Evolutionary conservation across 2,797 vertebrate species (phyloP), one percentile per base, ranked within the genome.

Genomic region (Clarias fuscus): DNA sequence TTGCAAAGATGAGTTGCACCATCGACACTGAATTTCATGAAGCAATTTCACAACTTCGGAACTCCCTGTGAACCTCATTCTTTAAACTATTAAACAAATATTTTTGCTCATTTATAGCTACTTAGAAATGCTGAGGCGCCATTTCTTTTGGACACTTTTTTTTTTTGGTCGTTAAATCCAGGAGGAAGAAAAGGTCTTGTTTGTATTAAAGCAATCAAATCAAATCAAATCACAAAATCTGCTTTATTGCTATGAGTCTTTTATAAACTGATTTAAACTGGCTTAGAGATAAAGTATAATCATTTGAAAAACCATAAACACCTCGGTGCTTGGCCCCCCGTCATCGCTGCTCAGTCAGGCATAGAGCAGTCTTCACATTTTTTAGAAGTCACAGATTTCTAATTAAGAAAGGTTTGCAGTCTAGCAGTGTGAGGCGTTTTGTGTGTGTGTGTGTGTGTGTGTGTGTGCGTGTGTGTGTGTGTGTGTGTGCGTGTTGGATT

Each of bases 401-500:
- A 30, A 84, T 75, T 33, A 43, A 58, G n/a, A n/a, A 22, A 48
- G 24, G 48, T 62, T 37, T 53, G 14, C 70, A 73, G 58, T 70
- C 73, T 73, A 40, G 56, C 18, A 1, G 37, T 27, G 4, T 65
- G 13, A 64, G 27, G 43, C 43, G 1, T 37, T 37, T 37, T 33
- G 17, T 71, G 68, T 33, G 64, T 71, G 68, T 40, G 71, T 80
- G n/a, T 33, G 17, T 71, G 68, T 33, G 64, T 71, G 68, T 40
- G 71, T n/a, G 71, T 48, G 71, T n/a, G 71, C n/a, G 70, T 43
- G 37, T 18, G 71, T n/a, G 70, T 14, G 70, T 43, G 70, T 70
- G 72, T 75, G 48, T 17, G 72, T 53, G 72, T 73, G 37, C 43
- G 71, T 73, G 40, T n/a, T 73, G 71, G 43, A 73, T 73, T 73